phyloP scores from a whole-genome alignment of 2,888 invertebrate species.

The Byasa hedistus region DNA sequence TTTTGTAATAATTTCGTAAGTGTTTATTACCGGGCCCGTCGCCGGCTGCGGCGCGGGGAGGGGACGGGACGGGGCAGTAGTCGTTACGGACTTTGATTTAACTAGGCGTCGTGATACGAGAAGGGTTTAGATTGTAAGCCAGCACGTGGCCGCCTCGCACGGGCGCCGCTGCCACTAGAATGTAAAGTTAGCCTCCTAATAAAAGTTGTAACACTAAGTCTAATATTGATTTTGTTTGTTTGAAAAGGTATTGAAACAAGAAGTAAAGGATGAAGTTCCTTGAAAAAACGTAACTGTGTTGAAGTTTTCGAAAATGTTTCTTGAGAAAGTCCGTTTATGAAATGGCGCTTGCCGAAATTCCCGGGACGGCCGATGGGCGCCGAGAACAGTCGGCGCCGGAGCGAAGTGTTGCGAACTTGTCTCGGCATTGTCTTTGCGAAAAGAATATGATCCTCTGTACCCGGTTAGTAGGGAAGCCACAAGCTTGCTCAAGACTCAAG shows the following conservation, averaged over 20 bases:
- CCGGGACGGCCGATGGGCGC: constrained; percentile 58
- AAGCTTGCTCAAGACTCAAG: constrained; percentile 62
- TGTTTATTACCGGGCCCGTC: constrained; percentile 29
- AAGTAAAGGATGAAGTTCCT: constrained; percentile 89
- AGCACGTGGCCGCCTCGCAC: constrained; percentile 56
- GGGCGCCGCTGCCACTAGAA: constrained; percentile 66
- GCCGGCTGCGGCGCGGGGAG: constrained; percentile 30
- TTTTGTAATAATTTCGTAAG: constrained; percentile 40
- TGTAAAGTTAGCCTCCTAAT: constrained; percentile 71
- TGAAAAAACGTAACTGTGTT: constrained; percentile 77
- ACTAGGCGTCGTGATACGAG: constrained; percentile 45
- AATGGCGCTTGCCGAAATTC: constrained; percentile 67
- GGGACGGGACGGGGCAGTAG: constrained; percentile 17
- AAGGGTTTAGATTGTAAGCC: constrained; percentile 67
- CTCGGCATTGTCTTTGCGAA: constrained; percentile 63
- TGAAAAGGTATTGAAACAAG: constrained; percentile 91
- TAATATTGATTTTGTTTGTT: constrained; percentile 88
- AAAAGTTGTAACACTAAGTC: constrained; percentile 77
- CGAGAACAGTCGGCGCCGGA: constrained; percentile 53
- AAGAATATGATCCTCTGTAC: constrained; percentile 72
- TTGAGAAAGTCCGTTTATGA: constrained; percentile 69
- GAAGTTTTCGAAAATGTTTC: constrained; percentile 78
- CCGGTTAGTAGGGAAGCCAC: constrained; percentile 49
- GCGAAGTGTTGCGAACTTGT: constrained; percentile 52
- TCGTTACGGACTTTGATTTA: constrained; percentile 40